Evolutionary conservation across 2,113 vertebrate genomes (phyloP).

Genomic region (Pluvianellus socialis): DNA sequence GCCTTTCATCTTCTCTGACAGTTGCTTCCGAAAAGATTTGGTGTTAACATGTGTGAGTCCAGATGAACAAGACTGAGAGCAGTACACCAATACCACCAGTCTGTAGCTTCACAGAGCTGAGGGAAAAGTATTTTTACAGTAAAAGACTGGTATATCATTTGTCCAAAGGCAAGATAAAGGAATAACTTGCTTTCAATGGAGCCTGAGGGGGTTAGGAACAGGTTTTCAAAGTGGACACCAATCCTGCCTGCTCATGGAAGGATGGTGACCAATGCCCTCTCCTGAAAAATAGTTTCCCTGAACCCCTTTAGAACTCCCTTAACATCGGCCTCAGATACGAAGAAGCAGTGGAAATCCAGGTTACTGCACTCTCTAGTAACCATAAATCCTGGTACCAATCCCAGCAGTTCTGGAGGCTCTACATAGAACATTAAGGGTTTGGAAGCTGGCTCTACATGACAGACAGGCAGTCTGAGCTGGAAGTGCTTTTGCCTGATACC

Average conservation of each 20-base stretch:
- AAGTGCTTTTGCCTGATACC: constrained; percentile 5
- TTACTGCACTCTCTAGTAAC: background rate
- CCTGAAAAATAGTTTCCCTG: background rate
- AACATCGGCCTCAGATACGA: background rate
- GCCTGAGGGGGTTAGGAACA: background rate
- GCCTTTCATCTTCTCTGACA: background rate
- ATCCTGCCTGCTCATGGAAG: background rate
- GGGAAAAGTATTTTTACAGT: background rate
- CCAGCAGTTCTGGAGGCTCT: background rate
- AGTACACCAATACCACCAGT: background rate
- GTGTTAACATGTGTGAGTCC: background rate
- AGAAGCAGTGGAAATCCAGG: background rate
- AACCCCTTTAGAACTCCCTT: background rate
- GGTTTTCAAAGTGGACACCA: background rate
- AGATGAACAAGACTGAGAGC: background rate
- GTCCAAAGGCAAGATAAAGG: background rate
- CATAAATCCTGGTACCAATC: background rate
- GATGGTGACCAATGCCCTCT: background rate
- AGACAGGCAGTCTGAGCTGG: constrained; percentile 2
- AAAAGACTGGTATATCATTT: background rate
- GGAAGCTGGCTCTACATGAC: background rate
- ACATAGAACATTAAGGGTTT: background rate
- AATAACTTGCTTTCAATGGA: background rate
- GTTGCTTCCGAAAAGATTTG: background rate
- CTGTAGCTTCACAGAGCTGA: background rate